Conservation (phyloP, 2,797 vertebrate species). For the Cygnus olor region DNA sequence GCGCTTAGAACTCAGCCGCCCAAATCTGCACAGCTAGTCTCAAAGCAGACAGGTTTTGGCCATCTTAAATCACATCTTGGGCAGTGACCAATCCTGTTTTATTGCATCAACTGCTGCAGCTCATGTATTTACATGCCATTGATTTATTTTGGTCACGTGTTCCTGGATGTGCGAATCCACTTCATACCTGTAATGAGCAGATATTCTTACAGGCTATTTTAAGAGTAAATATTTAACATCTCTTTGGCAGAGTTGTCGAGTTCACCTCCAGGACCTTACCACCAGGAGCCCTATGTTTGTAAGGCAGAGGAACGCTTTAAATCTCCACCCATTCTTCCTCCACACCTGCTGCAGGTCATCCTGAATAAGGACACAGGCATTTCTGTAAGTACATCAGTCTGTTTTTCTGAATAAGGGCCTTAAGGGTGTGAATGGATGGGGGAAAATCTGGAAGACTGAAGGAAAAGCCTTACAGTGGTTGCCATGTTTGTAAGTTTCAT, state of each 20-base stretch:
- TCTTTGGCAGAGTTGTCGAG: conserved; percentile 89
- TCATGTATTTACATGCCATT: not conserved
- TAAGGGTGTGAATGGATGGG: not conserved
- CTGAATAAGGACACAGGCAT: conserved; percentile 97
- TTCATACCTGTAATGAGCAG: not conserved
- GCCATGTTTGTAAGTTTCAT: not conserved
- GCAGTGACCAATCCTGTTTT: not conserved
- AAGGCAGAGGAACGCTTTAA: conserved; percentile 91
- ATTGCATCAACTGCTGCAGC: not conserved
- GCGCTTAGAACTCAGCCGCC: not conserved
- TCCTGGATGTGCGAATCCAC: not conserved
- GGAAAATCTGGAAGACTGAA: not conserved
- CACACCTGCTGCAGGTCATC: conserved; percentile 96
- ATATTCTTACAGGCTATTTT: not conserved
- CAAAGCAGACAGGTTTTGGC: not conserved
- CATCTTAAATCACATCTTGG: not conserved
- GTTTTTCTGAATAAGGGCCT: not conserved
- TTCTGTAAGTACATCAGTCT: conserved; percentile 85
- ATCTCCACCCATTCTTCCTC: conserved; percentile 92
- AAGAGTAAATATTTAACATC: not conserved
- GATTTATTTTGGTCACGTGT: not conserved
- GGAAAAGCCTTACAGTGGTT: not conserved
- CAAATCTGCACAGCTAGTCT: not conserved
- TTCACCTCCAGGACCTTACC: conserved; percentile 95
- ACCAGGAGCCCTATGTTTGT: conserved; percentile 89